Percentiles rank a stretch among this genome's conserved stretches.
Evolutionary conservation across 2,113 vertebrate species (phyloP).

Genomic region (Lathamus discolor): DNA sequence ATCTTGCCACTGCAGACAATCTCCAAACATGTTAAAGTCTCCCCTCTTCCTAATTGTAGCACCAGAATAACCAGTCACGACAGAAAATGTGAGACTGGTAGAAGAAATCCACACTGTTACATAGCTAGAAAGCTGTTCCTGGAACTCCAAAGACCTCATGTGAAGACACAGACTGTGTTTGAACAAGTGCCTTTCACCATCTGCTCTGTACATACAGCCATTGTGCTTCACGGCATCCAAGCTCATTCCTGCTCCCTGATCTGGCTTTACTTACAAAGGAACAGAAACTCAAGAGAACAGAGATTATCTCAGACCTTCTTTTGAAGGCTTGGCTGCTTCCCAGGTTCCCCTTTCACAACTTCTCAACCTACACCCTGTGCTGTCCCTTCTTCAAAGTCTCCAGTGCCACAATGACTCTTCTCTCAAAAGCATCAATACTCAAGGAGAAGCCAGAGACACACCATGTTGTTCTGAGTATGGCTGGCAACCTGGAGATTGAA

Average conservation of each 20-base stretch:
- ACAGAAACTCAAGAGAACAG: background rate
- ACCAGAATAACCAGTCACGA: background rate
- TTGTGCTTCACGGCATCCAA: background rate
- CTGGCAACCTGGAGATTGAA: background rate
- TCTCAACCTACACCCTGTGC: accelerated
- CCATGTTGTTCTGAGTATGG: background rate
- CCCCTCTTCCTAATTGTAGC: background rate
- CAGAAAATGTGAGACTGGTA: accelerated
- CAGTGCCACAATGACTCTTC: accelerated
- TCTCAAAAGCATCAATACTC: background rate
- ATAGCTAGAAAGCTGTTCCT: background rate
- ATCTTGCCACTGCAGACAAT: background rate
- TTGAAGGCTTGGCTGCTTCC: background rate
- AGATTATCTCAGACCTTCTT: background rate
- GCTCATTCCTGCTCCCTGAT: background rate
- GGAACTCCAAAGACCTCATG: background rate
- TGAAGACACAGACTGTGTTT: background rate
- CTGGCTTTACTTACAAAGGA: background rate
- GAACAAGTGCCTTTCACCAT: background rate
- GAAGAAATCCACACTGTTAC: background rate
- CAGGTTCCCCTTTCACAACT: background rate
- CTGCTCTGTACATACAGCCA: background rate
- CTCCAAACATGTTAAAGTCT: background rate
- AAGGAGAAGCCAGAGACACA: background rate
- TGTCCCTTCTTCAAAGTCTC: background rate